These are phyloP conservation scores for Neotoxoptera formosana DNA, from an alignment of 1,140 invertebrate genomes.

Conservation along the genomic window DNA sequence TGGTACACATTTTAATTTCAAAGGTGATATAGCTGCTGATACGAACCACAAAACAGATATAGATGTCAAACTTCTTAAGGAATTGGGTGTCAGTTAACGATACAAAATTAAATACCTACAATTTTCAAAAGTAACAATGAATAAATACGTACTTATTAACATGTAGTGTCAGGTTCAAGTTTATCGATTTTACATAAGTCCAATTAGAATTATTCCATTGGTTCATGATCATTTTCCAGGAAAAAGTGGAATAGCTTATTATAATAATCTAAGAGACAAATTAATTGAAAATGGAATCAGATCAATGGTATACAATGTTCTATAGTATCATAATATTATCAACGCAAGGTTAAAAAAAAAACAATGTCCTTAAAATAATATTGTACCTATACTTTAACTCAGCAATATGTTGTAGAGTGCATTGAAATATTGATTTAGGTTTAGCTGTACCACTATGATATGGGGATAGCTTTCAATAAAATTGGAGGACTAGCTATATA, in stretches of 20 bases:
- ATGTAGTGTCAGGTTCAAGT: not conserved
- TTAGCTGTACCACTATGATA: not conserved
- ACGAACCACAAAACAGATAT: not conserved
- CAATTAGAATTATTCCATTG: not conserved
- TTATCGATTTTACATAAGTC: not conserved
- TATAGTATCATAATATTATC: too few relatives aligned
- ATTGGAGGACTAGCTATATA: not conserved
- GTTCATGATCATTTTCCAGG: not conserved
- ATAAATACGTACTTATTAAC: too few relatives aligned
- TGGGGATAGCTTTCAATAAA: not conserved
- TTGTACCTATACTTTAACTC: too few relatives aligned
- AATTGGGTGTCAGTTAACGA: not conserved
- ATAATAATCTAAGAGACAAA: conserved; percentile 15
- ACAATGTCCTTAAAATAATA: too few relatives aligned
- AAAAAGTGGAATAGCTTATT: not conserved
- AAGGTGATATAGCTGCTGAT: not conserved
- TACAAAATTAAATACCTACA: not conserved
- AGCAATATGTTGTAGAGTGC: not conserved
- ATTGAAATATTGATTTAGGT: not conserved
- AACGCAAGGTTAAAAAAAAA: too few relatives aligned
- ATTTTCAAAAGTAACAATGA: not conserved
- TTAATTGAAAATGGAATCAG: not conserved
- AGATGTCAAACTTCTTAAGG: not conserved
- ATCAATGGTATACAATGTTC: not conserved
- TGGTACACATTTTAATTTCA: not conserved